These are phyloP conservation scores for Dromius quadrimaculatus DNA, from an alignment of 2,888 invertebrate species.

Conservation along the genomic window DNA sequence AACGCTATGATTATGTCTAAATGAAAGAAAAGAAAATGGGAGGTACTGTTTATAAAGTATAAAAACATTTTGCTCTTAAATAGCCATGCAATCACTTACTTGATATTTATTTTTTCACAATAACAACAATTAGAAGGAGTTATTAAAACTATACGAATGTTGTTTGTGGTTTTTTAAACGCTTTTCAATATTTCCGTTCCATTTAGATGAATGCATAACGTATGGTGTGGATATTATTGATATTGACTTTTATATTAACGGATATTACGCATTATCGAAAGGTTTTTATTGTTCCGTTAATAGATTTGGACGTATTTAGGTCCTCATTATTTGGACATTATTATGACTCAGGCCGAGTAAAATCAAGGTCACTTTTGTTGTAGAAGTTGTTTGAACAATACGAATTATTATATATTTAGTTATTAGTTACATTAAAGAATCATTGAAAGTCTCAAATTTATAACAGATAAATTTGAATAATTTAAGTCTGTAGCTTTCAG, in stretches of 20 bases:
- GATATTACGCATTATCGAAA: constrained; percentile 12
- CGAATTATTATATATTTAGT: no score
- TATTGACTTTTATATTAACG: constrained; percentile 29
- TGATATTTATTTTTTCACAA: constrained; percentile 9
- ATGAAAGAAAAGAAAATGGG: constrained; percentile 14
- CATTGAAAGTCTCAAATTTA: no score
- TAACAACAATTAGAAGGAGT: constrained; percentile 1
- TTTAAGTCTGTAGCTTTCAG: no score
- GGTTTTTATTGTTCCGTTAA: not conserved
- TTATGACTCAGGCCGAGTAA: no score
- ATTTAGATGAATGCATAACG: not conserved
- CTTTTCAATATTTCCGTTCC: constrained; percentile 24
- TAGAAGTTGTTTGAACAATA: no score
- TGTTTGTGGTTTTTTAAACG: constrained; percentile 2
- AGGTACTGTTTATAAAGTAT: constrained; percentile 11
- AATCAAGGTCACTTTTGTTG: no score
- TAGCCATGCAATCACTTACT: not conserved
- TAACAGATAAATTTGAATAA: no score
- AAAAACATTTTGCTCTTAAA: constrained; percentile 11
- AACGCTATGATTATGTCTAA: constrained; percentile 2
- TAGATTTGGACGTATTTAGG: not conserved
- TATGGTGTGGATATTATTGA: constrained; percentile 11
- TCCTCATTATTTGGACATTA: not conserved
- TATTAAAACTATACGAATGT: no score
- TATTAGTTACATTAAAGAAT: no score